A percentile compares a stretch with the other conserved stretches of the same genome.
Conservation (phyloP, 2,888 invertebrate species). For the Bombyx huttoni region DNA sequence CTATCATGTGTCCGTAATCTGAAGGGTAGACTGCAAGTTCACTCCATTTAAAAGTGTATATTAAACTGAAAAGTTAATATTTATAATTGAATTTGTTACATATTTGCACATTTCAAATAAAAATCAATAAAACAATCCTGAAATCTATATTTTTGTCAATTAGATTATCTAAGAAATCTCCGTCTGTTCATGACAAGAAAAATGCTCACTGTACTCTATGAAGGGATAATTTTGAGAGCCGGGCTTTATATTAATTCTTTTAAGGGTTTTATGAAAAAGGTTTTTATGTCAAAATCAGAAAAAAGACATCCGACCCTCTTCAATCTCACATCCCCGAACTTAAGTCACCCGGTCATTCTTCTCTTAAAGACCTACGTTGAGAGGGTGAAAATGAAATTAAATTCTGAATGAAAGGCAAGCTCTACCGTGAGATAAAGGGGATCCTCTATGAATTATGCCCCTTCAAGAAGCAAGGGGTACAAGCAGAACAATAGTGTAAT, state of each 20-base stretch:
- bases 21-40: no score
- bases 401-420: slow-evolving; percentile 64
- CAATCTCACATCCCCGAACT: slow-evolving; percentile 33
- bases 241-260: background rate
- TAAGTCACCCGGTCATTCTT: slow-evolving; percentile 64
- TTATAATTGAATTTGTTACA: no score
- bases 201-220: background rate
- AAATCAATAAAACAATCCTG: background rate
- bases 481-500: slow-evolving; percentile 65
- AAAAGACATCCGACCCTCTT: slow-evolving; percentile 36
- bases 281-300: slow-evolving; percentile 19
- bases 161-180: background rate
- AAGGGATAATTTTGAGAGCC: background rate
- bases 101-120: no score
- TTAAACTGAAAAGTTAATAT: no score
- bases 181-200: background rate
- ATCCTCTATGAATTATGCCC: slow-evolving; percentile 60
- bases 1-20: no score
- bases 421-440: slow-evolving; percentile 56
- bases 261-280: slow-evolving; percentile 1
- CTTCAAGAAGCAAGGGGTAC: slow-evolving; percentile 44
- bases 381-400: slow-evolving; percentile 71
- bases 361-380: slow-evolving; percentile 40
- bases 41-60: no score
- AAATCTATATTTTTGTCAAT: background rate